A percentile compares a stretch with the other conserved stretches of the same genome.
These are phyloP conservation scores for Drosophila lacteicornis DNA, from an alignment of 1,140 invertebrate genomes.

Conservation along the genomic window DNA sequence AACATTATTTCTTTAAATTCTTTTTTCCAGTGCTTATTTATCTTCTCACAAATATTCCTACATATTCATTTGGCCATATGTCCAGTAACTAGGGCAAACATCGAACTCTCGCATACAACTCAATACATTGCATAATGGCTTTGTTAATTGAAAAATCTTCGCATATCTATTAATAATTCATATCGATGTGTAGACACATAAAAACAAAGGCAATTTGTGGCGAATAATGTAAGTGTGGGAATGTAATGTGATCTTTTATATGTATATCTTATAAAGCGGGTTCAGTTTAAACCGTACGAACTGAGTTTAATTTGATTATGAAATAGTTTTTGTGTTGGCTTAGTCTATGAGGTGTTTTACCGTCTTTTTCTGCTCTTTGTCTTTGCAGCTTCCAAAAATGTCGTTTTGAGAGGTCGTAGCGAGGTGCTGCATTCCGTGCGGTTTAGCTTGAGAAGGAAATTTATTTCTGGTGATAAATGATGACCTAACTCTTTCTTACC, in stretches of 20 bases:
- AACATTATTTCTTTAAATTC: no score
- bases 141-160: constrained; percentile 47
- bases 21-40: constrained; percentile 1
- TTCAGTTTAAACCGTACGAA: not conserved
- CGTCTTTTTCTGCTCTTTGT: no score
- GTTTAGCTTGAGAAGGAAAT: no score
- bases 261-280: not conserved
- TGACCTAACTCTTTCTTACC: no score
- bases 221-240: not conserved
- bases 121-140: constrained; percentile 49
- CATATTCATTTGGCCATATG: constrained; percentile 30
- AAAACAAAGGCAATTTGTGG: constrained; percentile 1
- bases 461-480: no score
- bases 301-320: not conserved
- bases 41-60: constrained; percentile 11
- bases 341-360: not conserved
- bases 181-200: constrained; percentile 1
- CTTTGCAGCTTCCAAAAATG: no score
- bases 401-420: not conserved
- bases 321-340: not conserved
- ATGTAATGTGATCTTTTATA: constrained; percentile 15
- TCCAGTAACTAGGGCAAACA: constrained; percentile 42
- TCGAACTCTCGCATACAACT: constrained; percentile 32
- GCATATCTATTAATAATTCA: constrained; percentile 36
- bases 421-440: no score